Evolutionary conservation across 2,113 vertebrate species (phyloP), one percentile per base, ranked within the genome.

Genomic region (Oreochromis tanganicae): DNA sequence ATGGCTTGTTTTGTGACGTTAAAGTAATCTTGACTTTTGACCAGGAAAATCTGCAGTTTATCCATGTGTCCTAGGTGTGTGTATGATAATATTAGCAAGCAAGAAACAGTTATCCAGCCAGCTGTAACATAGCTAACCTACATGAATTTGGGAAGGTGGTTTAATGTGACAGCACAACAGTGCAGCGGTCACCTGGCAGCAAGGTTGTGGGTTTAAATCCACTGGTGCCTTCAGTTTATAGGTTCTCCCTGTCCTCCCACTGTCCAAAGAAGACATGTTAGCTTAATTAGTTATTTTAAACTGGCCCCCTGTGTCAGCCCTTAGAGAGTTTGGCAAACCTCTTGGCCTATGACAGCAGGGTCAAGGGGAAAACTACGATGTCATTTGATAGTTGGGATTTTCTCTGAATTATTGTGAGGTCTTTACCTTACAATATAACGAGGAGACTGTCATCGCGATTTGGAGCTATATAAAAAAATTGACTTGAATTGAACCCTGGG

Each of bases 301-400:
- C 34, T 13, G 34, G 17, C 17, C 3, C 2, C 38, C 19, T 38
- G 10, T 5, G n/a, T 71, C n/a, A 9, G n/a, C 63, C 12, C 36
- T 43, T 3, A 9, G 63, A 68, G 2, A 5, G 34, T 6, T n/a
- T 13, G 6, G 61, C 61, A 38, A 3, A n/a, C 61, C 17, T 38
- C 34, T 9, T 38, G 34, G 10, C 34, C 61, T n/a, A 19, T 66
- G 48, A 19, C 48, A 19, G 48, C 16, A 7, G 61, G 34, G 61
- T 68, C 63, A 71, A 41, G 63, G 0, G 12, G n/a, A 5, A 71
- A 71, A 0, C 36, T 14, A 41, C 0, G 6, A 1, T 21, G 63
- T 68, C 34, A 63, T 61, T 17, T 6, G 57, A 32, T 61, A 1
- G 57, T 32, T 56, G 54, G 54, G 5, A 21, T 24, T 61, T 61